Conservation (phyloP, 92 coral and sea anemone species). For the Chrysogorgia sp. region DNA sequence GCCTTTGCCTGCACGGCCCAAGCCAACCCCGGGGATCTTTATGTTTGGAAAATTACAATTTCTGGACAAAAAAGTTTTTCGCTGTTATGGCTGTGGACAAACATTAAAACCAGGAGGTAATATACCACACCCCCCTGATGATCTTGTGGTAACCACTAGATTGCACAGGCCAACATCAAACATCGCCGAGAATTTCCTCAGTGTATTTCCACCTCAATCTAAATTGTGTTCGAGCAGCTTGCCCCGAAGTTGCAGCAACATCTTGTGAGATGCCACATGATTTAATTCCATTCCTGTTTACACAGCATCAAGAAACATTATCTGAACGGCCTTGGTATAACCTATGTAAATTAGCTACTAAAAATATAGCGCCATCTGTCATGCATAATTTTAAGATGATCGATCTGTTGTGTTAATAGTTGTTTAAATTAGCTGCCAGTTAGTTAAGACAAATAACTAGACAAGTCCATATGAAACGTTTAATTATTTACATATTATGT, state of each 20-base stretch:
- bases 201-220: slow-evolving; percentile 53
- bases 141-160: slow-evolving; percentile 53
- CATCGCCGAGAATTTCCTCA: slow-evolving; percentile 46
- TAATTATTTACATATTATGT: no score
- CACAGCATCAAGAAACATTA: slow-evolving; percentile 6
- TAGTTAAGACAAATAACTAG: no score
- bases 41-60: slow-evolving; percentile 46
- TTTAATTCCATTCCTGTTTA: slow-evolving; percentile 34
- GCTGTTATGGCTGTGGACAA: slow-evolving; percentile 63
- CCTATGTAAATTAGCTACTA: no score
- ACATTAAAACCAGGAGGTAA: slow-evolving; percentile 58
- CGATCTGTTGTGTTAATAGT: no score
- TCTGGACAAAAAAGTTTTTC: slow-evolving; percentile 58
- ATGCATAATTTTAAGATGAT: no score
- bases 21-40: slow-evolving; percentile 61
- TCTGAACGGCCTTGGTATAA: slow-evolving; percentile 44
- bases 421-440: no score
- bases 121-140: slow-evolving; percentile 61
- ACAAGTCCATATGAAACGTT: no score
- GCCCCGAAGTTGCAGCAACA: background rate
- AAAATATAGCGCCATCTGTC: no score
- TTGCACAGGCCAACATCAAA: slow-evolving; percentile 49
- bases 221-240: slow-evolving; percentile 31
- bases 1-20: slow-evolving; percentile 32
- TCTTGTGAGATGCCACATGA: slow-evolving; percentile 42